phyloP scores from a whole-genome alignment of 2,888 invertebrate species.

The Frankliniella fusca region DNA sequence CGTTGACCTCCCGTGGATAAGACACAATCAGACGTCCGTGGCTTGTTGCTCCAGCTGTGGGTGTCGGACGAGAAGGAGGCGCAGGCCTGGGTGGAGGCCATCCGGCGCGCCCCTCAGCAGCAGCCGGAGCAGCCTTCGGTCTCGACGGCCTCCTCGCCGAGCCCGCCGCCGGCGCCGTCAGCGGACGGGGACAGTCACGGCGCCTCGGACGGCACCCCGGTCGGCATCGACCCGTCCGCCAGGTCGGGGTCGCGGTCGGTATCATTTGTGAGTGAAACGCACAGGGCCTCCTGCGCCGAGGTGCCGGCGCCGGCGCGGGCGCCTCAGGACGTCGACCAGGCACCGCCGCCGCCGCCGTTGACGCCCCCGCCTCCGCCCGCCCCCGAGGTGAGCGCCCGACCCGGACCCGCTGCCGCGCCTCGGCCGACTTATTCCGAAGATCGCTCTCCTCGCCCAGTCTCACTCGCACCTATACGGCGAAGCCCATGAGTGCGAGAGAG shows the following conservation, averaged over 20 bases:
- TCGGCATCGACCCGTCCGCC: neutral
- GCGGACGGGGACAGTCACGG: neutral
- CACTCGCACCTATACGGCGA: no score
- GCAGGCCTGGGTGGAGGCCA: neutral
- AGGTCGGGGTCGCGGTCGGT: neutral
- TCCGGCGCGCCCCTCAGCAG: neutral
- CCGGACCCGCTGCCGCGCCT: no score
- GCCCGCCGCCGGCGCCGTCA: neutral
- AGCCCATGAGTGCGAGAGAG: no score
- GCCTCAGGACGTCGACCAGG: neutral
- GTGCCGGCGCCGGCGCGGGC: neutral
- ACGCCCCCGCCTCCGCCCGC: neutral
- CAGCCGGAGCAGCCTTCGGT: neutral
- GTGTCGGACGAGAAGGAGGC: conserved; percentile 5
- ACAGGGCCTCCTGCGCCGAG: neutral
- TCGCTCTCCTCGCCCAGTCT: no score
- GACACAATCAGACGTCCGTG: no score
- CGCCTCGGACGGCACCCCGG: neutral
- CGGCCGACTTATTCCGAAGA: no score
- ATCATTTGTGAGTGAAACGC: neutral
- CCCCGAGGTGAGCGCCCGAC: neutral
- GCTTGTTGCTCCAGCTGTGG: neutral
- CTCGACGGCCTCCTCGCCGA: neutral
- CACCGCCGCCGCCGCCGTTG: neutral
- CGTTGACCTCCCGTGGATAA: no score